These are phyloP conservation scores for Gila robusta DNA, from an alignment of 2,797 vertebrate species.

Conservation along the genomic window DNA sequence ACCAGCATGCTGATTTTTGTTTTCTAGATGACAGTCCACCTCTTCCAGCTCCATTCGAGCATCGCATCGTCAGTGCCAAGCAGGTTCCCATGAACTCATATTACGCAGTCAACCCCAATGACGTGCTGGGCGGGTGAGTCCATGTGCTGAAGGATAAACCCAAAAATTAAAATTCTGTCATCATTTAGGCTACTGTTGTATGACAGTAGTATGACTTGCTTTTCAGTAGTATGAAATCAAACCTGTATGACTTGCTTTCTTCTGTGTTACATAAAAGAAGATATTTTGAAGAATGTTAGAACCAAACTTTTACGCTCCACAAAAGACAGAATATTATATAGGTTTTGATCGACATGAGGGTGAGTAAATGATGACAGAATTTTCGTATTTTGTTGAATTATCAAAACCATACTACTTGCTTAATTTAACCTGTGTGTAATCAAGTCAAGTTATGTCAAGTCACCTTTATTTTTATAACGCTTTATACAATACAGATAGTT, in stretches of 20 bases:
- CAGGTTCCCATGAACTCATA: conserved; percentile 74
- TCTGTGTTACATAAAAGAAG: not conserved
- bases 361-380: not conserved
- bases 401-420: not conserved
- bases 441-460: not conserved
- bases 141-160: not conserved
- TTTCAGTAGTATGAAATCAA: too few relatives aligned
- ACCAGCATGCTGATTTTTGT: conserved; percentile 28
- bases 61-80: conserved; percentile 84
- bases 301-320: not conserved
- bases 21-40: conserved; percentile 85
- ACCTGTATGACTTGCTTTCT: not conserved
- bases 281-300: not conserved
- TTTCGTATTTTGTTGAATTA: not conserved
- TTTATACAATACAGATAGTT: not conserved
- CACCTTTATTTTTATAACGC: not conserved
- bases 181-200: not conserved
- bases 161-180: not conserved
- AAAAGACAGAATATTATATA: not conserved
- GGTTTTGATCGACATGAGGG: not conserved
- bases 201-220: too few relatives aligned
- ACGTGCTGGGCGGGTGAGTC: conserved; percentile 87
- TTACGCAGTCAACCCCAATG: conserved; percentile 78
- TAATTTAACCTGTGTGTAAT: not conserved
- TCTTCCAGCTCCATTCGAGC: conserved; percentile 85